Conservation (phyloP, 2,113 vertebrate species). For the Albula goreensis region DNA sequence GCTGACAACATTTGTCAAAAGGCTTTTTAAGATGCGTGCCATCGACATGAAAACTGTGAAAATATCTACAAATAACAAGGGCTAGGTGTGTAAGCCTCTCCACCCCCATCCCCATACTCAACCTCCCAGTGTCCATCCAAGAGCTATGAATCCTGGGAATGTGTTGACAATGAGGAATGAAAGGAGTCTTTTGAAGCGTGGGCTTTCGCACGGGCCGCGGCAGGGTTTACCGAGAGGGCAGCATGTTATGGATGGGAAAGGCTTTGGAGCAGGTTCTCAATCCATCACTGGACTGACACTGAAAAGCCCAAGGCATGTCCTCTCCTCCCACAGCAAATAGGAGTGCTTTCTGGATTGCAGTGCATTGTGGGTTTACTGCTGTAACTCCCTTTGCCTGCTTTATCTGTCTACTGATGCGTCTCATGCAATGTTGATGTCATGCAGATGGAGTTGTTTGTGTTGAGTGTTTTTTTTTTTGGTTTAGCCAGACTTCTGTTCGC, state of each 20-base stretch:
- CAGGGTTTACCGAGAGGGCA: conserved; percentile 8
- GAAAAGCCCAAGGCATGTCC: background rate
- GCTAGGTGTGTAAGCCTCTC: no score
- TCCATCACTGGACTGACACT: conserved; percentile 3
- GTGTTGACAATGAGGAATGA: background rate
- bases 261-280: background rate
- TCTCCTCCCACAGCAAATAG: background rate
- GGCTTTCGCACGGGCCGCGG: background rate
- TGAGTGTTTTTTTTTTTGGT: background rate
- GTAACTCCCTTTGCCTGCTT: background rate
- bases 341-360: background rate
- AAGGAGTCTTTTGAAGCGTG: conserved; percentile 3
- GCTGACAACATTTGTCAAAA: no score
- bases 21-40: no score
- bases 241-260: background rate
- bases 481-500: background rate
- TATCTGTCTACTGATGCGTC: background rate
- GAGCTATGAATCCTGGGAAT: background rate
- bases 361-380: conserved; percentile 4
- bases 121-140: background rate
- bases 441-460: background rate
- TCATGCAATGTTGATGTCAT: background rate
- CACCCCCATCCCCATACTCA: background rate
- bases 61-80: no score
- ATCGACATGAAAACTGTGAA: no score